phyloP scores from a whole-genome alignment of 2,797 vertebrate genomes.

The Psittacula derbiana region DNA sequence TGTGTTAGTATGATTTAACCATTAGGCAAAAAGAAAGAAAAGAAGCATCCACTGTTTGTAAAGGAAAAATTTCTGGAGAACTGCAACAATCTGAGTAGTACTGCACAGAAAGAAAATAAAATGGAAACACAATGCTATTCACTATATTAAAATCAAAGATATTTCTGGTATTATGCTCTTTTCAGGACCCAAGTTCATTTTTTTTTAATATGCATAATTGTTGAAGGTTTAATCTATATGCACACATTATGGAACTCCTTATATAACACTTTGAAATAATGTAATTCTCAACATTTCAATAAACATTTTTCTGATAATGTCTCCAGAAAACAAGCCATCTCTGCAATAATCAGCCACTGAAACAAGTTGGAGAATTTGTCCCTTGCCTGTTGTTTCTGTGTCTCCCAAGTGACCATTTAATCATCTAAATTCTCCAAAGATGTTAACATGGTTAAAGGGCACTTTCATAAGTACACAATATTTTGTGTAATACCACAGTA shows the following conservation, averaged over 20 bases:
- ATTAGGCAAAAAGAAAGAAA: not conserved
- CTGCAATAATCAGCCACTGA: not conserved
- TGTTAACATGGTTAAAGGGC: not conserved
- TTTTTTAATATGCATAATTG: not conserved
- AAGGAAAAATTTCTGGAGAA: not conserved
- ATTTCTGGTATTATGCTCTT: not conserved
- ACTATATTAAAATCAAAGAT: not conserved
- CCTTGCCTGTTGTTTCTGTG: not conserved
- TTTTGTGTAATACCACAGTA: not conserved
- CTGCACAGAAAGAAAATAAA: not conserved
- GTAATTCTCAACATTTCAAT: not conserved
- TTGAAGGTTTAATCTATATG: not conserved
- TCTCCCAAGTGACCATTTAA: not conserved
- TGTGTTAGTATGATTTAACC: not conserved
- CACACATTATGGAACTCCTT: fast-evolving
- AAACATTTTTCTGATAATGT: not conserved
- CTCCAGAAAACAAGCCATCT: not conserved
- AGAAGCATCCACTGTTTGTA: not conserved
- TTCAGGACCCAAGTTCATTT: not conserved
- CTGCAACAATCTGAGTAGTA: not conserved
- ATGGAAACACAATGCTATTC: not conserved
- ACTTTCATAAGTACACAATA: not conserved
- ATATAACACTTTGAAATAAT: not conserved
- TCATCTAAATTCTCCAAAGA: not conserved
- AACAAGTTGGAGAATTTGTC: not conserved